Conservation (phyloP, 64 coral and sea anemone genomes). For the Porites australiensis region DNA sequence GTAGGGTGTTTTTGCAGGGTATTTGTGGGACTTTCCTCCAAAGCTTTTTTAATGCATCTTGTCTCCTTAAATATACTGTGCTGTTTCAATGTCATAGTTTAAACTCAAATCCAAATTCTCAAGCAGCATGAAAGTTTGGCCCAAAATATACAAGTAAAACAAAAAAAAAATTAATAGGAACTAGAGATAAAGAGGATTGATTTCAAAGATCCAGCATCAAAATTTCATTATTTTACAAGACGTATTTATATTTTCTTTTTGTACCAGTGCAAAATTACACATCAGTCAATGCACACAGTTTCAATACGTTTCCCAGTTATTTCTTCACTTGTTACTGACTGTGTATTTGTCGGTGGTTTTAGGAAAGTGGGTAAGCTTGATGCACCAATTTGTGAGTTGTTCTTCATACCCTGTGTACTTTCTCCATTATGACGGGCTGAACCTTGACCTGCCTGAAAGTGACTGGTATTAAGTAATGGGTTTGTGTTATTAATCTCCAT, state of each 20-base stretch:
- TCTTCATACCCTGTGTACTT: not conserved
- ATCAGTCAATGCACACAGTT: constrained; percentile 24
- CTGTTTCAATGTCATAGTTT: too few relatives aligned
- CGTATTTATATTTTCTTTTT: not conserved
- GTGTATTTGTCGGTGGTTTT: not conserved
- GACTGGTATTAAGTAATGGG: not conserved
- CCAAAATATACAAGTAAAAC: not conserved
- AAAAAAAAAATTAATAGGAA: not conserved
- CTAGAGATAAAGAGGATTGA: not conserved
- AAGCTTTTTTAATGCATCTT: too few relatives aligned
- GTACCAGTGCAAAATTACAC: not conserved
- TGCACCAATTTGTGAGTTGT: not conserved
- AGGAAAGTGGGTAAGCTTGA: not conserved
- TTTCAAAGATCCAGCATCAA: not conserved
- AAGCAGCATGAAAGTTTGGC: not conserved
- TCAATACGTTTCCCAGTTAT: not conserved
- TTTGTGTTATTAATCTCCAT: constrained; percentile 22
- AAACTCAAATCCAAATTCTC: too few relatives aligned
- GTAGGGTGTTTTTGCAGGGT: too few relatives aligned
- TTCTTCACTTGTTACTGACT: not conserved
- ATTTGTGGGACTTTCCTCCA: too few relatives aligned
- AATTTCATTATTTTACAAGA: constrained; percentile 8
- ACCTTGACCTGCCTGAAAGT: not conserved
- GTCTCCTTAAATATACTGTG: too few relatives aligned
- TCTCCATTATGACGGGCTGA: not conserved